These are phyloP conservation scores for Argynnis bischoffii DNA, from an alignment of 2,888 invertebrate species.

Conservation along the genomic window DNA sequence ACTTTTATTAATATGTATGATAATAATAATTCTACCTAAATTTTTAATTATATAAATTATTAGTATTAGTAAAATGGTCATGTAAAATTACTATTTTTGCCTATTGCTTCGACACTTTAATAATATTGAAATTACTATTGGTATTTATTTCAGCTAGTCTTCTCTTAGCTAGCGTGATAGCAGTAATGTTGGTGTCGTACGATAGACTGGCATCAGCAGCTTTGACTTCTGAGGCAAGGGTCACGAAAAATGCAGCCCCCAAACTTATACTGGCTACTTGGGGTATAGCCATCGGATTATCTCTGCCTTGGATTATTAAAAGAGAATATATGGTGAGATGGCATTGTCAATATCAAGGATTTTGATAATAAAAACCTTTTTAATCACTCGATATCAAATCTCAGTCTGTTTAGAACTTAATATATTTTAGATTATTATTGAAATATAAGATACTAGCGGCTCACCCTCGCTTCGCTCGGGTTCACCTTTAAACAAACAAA, in stretches of 20 bases:
- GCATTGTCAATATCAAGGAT: neutral
- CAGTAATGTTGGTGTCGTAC: constrained; percentile 89
- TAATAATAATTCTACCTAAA: too few relatives aligned
- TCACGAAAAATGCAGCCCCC: constrained; percentile 85
- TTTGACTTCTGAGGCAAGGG: constrained; percentile 86
- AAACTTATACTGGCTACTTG: constrained; percentile 86
- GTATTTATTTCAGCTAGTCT: constrained; percentile 52
- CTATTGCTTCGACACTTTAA: neutral
- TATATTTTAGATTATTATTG: too few relatives aligned
- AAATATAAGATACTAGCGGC: too few relatives aligned
- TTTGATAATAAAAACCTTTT: neutral
- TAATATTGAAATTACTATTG: neutral
- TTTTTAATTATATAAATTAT: too few relatives aligned
- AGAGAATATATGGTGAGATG: constrained; percentile 82
- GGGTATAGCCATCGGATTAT: constrained; percentile 84
- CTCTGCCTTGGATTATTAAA: constrained; percentile 85
- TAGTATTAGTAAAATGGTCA: too few relatives aligned
- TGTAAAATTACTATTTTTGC: neutral
- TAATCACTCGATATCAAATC: too few relatives aligned
- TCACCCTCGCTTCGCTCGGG: too few relatives aligned
- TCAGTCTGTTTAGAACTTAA: too few relatives aligned
- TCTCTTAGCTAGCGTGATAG: constrained; percentile 89
- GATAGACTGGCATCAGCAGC: constrained; percentile 92
- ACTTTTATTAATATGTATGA: neutral
- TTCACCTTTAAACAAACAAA: too few relatives aligned